Base-by-base conservation (phyloP, 2,113 vertebrate genomes). In the Sitta europaea region DNA sequence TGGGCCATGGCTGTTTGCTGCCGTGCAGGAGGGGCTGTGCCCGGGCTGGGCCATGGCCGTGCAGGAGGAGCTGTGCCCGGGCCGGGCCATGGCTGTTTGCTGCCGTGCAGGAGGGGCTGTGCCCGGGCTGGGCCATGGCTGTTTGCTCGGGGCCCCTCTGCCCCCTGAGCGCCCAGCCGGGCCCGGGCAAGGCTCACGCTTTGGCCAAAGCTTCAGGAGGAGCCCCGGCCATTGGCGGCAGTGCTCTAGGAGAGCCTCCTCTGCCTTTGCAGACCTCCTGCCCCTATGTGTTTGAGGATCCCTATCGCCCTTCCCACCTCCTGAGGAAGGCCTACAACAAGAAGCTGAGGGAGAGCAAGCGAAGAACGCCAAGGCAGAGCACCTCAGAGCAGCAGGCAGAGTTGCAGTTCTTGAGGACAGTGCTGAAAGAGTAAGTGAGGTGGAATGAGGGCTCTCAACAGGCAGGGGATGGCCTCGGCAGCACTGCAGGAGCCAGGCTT, bases 381-480 rank as follows among this genome's bases (percentile, higher is more conserved):
- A 0, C 35, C 6, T 33, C 4, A 17, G 40, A 40, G 66, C 21
- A 4, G 40, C 22, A 14, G 35, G 31, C 8, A 12, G 67, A 54
- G 35, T 4, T 47, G 3, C 7, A 7, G 7, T 8, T 48, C 61
- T 23, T 4, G 5, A 14, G 8, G 15, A 80, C 11, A 48, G 27
- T 14, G 1, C 61, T 86, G 47, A 47, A 73, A 55, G 89, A 67
- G 82, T 91, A 74, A 91, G 89, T 54, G 31, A 28, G 31, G 31
- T 23, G 25, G 53, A 25, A 23, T 0, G 0, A 33, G 19, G 45
- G 19, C 27, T 15, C 22, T 7, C 11, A 17, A 2, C 5, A 33
- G 5, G 25, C 20, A 16, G 28, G 0, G 14, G 10, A 18, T 45
- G 51, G 58, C n/a, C 25, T 79, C 1, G 0, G 53, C 15, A 28